Evolutionary conservation across 2,797 vertebrate genomes (phyloP), one percentile per base, ranked within the genome.

Genomic region (Poeciliopsis presidionis): DNA sequence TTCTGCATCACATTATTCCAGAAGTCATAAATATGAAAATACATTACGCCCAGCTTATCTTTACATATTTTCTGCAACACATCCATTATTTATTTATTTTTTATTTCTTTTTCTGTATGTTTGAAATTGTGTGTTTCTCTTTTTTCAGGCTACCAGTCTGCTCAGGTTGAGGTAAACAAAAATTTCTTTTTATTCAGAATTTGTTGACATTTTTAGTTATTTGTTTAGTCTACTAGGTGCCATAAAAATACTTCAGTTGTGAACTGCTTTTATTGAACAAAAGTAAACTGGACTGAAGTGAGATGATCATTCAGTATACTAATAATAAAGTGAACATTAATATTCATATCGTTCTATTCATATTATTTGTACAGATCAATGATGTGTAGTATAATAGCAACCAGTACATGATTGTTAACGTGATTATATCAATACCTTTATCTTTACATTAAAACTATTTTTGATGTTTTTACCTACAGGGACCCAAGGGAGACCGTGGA

Each of bases 401-500:
- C 12, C 45, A 16, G 2, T 13, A 14, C 22, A 45, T 7, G 13
- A 72, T 41, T 79, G 20, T 61, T 46, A 18, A 59, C 49, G 0
- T 67, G 2, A 74, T 39, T 14, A 36, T 20, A n/a, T 71, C 0
- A 69, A 12, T 3, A 1, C 1, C 28, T 39, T 72, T 0, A 59
- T 77, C 2, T 72, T 5, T 5, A 25, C 4, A 72, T n/a, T 78
- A 20, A 79, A 4, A 43, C 18, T n/a, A 13, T 41, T 59, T 70
- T 74, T 65, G 53, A 76, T 69, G 80, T 69, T 49, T 85, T 69
- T 25, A 6, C 76, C 57, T 30, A 67, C 77, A 96, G 95, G 96
- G 95, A 94, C 97, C 98, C 90, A 96, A 92, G 83, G 98, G 98
- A 95, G 95, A 96, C 9, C 89, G 93, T 57, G 98, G 98, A 76